Base-by-base conservation (phyloP, 2,797 vertebrate species). In the Gambusia yucatana region DNA sequence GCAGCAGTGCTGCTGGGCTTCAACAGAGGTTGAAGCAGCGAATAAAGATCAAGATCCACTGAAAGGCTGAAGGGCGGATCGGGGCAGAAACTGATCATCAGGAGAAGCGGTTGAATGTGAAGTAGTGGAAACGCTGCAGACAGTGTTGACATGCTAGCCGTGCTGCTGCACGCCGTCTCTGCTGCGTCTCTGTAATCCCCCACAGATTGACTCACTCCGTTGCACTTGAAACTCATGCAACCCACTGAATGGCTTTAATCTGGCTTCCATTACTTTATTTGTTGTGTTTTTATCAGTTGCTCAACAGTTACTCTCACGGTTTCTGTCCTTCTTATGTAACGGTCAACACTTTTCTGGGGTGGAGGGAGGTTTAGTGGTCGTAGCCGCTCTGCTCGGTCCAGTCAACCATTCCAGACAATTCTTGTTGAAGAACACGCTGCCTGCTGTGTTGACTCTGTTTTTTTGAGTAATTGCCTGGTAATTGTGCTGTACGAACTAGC, bases 131-230 rank as follows among this genome's bases (percentile, higher is more conserved):
- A 78, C 55, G 33, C 77, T 57, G 83, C 57, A 16, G 9, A 77
- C 77, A 52, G 87, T 72, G 16, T 0, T 72, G 41, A 86, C 84
- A 84, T 86, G 86, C 83, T 81, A 33, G 85, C 36, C 71, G 28
- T 17, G 87, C 80, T n/a, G 77, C 83, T 76, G 71, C 83, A 86
- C 80, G 87, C 86, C 91, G 83, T 82, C 80, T 47, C 17, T 73
- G 83, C 90, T 65, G 73, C 76, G 81, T 82, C 72, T 73, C 80
- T 84, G 78, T 89, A 93, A 91, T 92, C 92, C 86, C 73, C 77
- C 7, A 75, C 81, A 91, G 92, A 82, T 94, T 89, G 93, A 63
- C 78, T 76, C 71, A 72, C 52, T 87, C 84, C 84, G 87, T 89
- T 89, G 86, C 88, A 77, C 81, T 69, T 87, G 77, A 90, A 86